Base-by-base conservation (phyloP, 2,888 invertebrate species). In the Cephus pulcher region DNA sequence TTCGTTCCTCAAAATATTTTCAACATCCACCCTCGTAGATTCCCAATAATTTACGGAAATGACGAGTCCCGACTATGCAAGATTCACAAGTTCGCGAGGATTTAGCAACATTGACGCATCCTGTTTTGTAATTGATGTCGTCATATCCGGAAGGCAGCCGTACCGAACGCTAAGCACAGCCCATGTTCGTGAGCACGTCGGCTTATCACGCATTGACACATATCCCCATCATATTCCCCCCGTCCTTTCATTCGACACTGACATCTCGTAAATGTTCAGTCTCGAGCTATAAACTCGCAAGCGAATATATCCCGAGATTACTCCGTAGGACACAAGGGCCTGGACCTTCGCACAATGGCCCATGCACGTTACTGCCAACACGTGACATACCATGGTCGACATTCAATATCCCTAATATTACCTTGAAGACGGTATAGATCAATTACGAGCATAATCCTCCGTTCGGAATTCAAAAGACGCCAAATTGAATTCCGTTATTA, bases 121-220 rank as follows among this genome's bases (percentile, higher is more conserved):
- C 78, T 78, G 78, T 35, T 73, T 78, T 56, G 78, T 78, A 78
- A 78, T 78, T 78, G 78, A 78, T 78, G 78, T 73, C 76, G 76
- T 76, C 75, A 75, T 75, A 76, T 76, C 78, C 75, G 78, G 78
- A 78, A 78, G 78, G 70, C 73, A 71, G 71, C 32, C 77, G 69
- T 34, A 35, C 23, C 68, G 33, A 75, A 40, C 32, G 71, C 12
- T 6, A 71, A 34, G 23, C 12, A 71, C 12, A 71, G 33, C 33
- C 32, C 12, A 71, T 11, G 71, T 12, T 32, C 71, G 32, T 11
- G 71, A 23, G 1, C 23, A 56, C 71, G 71, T 71, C 71, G 71
- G 71, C 71, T 71, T 71, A 71, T 71, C 71, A 32, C 71, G 71
- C 71, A 71, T 12, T 15, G 32, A 71, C 30, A 34, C 71, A 56